Evolutionary conservation across 2,797 vertebrate genomes (phyloP), one percentile per base, ranked within the genome.

Genomic region (Acestrorhynchus altus): DNA sequence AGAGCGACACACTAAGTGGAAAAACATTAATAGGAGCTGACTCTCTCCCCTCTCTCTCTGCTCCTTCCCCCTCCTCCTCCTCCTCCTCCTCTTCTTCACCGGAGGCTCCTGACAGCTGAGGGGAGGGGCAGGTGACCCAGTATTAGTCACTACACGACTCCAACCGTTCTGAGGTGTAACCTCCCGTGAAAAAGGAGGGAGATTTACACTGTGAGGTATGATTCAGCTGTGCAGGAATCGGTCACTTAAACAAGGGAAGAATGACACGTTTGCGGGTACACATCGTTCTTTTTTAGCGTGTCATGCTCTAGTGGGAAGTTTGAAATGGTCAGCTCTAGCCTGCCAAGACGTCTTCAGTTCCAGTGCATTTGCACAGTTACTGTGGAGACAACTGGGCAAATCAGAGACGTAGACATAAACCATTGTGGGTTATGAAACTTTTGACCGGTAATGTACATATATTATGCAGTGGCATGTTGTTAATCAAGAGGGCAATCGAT

Each of bases 11-110:
- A 75, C 52, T 78, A 87, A 91, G 83, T 84, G 84, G 86, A 88
- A 90, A 89, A 87, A 88, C 89, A 89, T 87, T 88, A 76, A 86
- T 83, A 87, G 87, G 87, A 90, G 86, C 85, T 88, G 81, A 81
- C 66, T 65, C 72, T 80, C 87, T 86, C 24, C 65, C 31, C 56
- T 13, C 22, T 60, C 28, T 54, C n/a, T n/a, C n/a, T n/a, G n/a
- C n/a, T n/a, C n/a, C n/a, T n/a, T n/a, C n/a, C 26, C 9, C 15
- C 44, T 20, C 59, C 10, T 12, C 16, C 1, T 12, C 28, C 16
- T 61, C 71, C 82, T 81, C 76, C 70, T 78, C 31, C 49, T 52
- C 59, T 13, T 79, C 68, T 61, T 82, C 59, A 80, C 46, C 26
- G 44, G 69, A 66, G 59, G 28, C 46, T 59, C 57, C 72, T 76